Conservation (phyloP, 2,113 vertebrate genomes). For the Dendropsophus ebraccatus region DNA sequence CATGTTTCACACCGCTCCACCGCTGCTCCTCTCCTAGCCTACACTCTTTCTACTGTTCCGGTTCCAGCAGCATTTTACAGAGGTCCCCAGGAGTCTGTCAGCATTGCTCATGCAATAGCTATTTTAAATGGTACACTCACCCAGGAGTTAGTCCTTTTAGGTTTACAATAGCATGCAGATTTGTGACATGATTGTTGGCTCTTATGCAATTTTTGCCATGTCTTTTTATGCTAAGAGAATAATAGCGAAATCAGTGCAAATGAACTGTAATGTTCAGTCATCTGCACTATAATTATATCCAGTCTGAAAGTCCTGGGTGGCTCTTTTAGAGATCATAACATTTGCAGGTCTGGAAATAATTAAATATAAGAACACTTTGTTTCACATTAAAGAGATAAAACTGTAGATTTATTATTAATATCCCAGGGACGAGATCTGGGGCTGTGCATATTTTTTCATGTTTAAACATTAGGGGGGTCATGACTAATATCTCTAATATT, state of each 20-base stretch:
- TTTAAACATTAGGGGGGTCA: background rate
- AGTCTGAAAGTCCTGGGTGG: background rate
- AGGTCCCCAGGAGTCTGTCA: too few species aligned
- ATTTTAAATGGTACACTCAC: too few species aligned
- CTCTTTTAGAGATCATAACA: background rate
- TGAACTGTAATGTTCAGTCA: slow-evolving; percentile 17
- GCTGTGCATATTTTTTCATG: background rate
- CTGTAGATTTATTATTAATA: background rate
- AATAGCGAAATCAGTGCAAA: slow-evolving; percentile 13
- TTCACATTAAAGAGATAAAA: background rate
- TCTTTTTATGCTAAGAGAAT: background rate
- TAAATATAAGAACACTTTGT: background rate
- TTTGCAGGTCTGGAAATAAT: slow-evolving; percentile 15
- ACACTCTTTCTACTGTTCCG: too few species aligned
- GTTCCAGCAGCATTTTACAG: too few species aligned
- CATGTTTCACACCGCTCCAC: too few species aligned
- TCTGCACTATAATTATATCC: slow-evolving; percentile 31
- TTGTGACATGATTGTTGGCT: background rate
- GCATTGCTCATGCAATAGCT: too few species aligned
- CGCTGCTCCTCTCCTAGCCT: too few species aligned
- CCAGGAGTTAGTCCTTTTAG: too few species aligned
- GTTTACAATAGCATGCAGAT: too few species aligned
- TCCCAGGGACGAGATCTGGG: background rate
- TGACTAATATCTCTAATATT: background rate
- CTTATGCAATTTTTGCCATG: background rate